Percentiles rank a stretch among this genome's conserved stretches.
Conservation (phyloP, 2,888 invertebrate species). For the Lasioglossum lativentre region DNA sequence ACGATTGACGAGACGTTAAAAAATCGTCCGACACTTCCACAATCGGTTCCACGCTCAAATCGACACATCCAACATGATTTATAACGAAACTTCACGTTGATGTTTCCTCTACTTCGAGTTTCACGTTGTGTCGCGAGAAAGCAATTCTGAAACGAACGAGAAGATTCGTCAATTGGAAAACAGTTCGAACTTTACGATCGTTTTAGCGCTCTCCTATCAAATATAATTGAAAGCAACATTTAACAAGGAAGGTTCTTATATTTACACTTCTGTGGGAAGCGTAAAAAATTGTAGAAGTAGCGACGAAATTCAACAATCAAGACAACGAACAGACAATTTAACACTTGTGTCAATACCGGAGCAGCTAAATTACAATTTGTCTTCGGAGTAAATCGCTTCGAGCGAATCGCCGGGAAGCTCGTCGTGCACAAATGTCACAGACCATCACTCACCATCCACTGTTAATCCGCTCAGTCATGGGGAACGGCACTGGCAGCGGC, state of each 20-base stretch:
- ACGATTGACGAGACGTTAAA: neutral
- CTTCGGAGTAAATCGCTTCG: neutral
- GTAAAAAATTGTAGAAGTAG: neutral
- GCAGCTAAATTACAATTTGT: neutral
- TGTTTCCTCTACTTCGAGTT: neutral
- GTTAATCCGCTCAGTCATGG: neutral
- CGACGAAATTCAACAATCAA: neutral
- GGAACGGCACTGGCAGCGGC: neutral
- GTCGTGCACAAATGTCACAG: neutral
- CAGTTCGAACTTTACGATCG: no score
- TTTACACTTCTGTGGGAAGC: neutral
- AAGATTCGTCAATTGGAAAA: no score
- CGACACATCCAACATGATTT: neutral
- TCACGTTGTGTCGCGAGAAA: no score
- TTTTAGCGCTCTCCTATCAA: no score
- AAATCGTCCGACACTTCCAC: neutral
- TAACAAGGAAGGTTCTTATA: no score
- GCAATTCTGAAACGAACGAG: no score
- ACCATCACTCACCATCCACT: slow-evolving; percentile 8
- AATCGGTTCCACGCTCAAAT: neutral
- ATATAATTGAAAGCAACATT: no score
- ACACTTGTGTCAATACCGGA: neutral
- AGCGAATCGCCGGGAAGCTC: neutral
- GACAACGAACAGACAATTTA: neutral
- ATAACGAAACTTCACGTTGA: neutral